phyloP scores from a whole-genome alignment of 2,797 vertebrate species.

The Tragopan temminckii region DNA sequence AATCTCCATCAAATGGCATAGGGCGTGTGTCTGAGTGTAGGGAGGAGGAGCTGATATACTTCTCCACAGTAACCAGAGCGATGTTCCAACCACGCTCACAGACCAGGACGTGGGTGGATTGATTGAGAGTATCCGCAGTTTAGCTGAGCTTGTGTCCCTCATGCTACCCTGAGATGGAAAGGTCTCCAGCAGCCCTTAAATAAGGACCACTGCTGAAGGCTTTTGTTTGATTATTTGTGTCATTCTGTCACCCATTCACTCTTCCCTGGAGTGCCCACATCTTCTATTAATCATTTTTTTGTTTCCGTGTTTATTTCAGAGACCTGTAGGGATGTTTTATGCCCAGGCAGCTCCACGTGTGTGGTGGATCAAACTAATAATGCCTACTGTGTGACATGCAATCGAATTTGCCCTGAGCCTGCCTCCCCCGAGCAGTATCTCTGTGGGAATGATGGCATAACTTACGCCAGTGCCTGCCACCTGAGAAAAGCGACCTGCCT shows the following conservation, averaged over 20 bases:
- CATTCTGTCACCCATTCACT: not conserved
- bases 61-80: not conserved
- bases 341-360: constrained; percentile 94
- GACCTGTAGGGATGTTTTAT: constrained; percentile 95
- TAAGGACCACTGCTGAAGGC: not conserved
- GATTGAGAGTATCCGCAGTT: not conserved
- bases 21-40: constrained; percentile 13
- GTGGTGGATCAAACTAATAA: constrained; percentile 99
- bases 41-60: not conserved
- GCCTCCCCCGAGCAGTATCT: constrained; percentile 95
- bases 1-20: constrained; percentile 9
- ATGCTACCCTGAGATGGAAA: not conserved
- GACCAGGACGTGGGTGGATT: not conserved
- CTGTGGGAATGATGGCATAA: constrained; percentile 96
- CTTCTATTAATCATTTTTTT: not conserved
- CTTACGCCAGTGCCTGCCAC: constrained; percentile 96
- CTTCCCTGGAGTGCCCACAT: not conserved
- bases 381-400: constrained; percentile 97
- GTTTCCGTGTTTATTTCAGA: constrained; percentile 83
- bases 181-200: not conserved
- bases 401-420: constrained; percentile 95
- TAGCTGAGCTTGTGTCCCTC: not conserved
- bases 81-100: not conserved
- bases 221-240: not conserved
- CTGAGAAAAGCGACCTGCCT: constrained; percentile 96